Evolutionary conservation across 2,797 vertebrate genomes (phyloP), one percentile per base, ranked within the genome.

Genomic region (Garrulus glandarius): DNA sequence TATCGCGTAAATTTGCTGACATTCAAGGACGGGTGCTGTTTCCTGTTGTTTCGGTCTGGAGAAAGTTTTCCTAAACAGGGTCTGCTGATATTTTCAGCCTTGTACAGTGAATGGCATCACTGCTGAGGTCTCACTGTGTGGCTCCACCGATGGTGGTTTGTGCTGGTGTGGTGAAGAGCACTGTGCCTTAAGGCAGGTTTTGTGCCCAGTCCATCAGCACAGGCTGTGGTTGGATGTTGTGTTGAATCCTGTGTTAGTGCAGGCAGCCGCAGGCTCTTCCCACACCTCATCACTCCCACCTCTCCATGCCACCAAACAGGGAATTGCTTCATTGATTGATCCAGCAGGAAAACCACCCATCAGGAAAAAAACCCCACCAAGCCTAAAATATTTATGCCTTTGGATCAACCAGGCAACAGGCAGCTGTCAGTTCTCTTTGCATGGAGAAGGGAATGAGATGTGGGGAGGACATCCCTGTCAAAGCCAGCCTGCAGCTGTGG

Each of bases 171-270:
- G 26, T n/a, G 43, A 61, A 23, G 52, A 85, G 1, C 53, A 1
- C 43, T 5, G 13, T 74, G 86, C 76, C 59, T n/a, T 15, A 32
- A 56, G 68, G 50, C 44, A 76, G 59, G 32, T 50, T 69, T 53
- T 39, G 0, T 0, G 2, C 5, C 3, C 10, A 2, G 23, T 63
- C 75, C 5, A 0, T 55, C 55, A 32, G 39, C 63, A 13, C n/a
- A 43, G 55, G 29, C 83, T 69, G 47, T 30, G 46, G n/a, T 6
- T 68, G 67, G 59, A 32, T 7, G 1, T 24, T 46, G 52, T 3
- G 3, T 39, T 84, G 69, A 49, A 36, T 72, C 56, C 85, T 13
- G 9, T 20, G 27, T 53, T 23, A 19, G 29, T 29, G 8, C 53
- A 46, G 82, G 49, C 34, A 67, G 44, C 84, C 74, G 56, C 64